phyloP scores from a whole-genome alignment of 2,797 vertebrate species.

The Neoniphon sammara region DNA sequence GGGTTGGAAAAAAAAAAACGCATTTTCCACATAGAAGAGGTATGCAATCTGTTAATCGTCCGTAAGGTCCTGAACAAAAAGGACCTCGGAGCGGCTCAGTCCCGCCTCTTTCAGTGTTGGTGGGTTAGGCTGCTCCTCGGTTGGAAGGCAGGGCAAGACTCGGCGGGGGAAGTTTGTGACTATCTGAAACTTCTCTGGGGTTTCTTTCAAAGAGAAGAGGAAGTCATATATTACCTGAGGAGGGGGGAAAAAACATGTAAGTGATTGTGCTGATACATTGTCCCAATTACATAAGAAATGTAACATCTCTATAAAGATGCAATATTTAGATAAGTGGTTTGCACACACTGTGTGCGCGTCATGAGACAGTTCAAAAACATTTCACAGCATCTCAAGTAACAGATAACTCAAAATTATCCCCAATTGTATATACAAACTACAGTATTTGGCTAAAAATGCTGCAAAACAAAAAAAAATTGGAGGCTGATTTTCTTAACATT shows the following conservation, averaged over 20 bases:
- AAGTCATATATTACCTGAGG: slow-evolving; percentile 97
- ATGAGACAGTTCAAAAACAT: no score
- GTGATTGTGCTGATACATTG: not conserved
- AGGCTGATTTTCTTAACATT: no score
- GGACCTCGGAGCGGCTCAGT: slow-evolving; percentile 97
- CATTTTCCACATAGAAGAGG: slow-evolving; percentile 72
- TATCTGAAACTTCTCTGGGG: slow-evolving; percentile 98
- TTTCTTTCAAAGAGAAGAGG: slow-evolving; percentile 99
- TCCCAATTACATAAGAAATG: not conserved
- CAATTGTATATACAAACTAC: no score
- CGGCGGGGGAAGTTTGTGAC: slow-evolving; percentile 97
- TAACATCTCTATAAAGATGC: not conserved
- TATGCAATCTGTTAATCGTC: slow-evolving; percentile 91
- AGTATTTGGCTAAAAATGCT: no score
- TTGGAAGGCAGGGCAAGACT: slow-evolving; percentile 95
- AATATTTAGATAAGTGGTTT: not conserved
- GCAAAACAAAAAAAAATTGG: not conserved
- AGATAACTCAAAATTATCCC: not conserved
- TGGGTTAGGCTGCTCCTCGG: slow-evolving; percentile 93
- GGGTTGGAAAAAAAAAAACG: slow-evolving; percentile 56
- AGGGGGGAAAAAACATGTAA: slow-evolving; percentile 3
- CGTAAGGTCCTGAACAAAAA: slow-evolving; percentile 99
- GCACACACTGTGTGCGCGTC: no score
- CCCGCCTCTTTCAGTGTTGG: slow-evolving; percentile 97
- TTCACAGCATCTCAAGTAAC: not conserved